A percentile compares a stretch with the other conserved stretches of the same genome.
phyloP scores from a whole-genome alignment of 2,113 vertebrate species.

The Urocitellus parryii region DNA sequence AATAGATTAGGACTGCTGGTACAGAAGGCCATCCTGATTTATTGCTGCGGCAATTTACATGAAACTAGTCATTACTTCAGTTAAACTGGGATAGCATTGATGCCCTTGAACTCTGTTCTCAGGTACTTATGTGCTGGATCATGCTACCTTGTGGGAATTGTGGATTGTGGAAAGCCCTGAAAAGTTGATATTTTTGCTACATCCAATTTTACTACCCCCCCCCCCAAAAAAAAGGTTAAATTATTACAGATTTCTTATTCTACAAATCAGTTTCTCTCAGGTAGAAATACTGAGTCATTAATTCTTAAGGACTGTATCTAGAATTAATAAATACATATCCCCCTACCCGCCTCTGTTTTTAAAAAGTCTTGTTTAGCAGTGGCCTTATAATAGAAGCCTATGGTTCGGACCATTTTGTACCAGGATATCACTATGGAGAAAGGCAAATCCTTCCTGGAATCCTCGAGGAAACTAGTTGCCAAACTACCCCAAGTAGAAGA shows the following conservation, averaged over 20 bases:
- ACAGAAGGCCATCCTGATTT: neutral
- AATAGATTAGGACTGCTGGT: neutral
- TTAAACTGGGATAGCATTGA: slow-evolving; percentile 48
- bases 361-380: neutral
- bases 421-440: fast-evolving
- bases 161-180: slow-evolving; percentile 28
- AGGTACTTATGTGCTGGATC: slow-evolving; percentile 47
- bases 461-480: neutral
- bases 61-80: slow-evolving; percentile 38
- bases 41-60: neutral
- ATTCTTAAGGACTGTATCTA: slow-evolving; percentile 25
- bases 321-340: neutral
- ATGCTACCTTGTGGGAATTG: slow-evolving; percentile 66
- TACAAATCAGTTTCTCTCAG: slow-evolving; percentile 40
- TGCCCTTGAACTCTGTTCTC: neutral
- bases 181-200: slow-evolving; percentile 63
- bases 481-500: neutral
- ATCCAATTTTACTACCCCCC: neutral
- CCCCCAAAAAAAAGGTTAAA: neutral
- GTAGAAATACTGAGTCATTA: neutral
- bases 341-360: neutral
- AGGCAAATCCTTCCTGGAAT: neutral
- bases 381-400: neutral
- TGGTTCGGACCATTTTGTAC: neutral
- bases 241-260: neutral